Evolutionary conservation across 2,113 vertebrate species (phyloP).

Genomic region (Ploceus nigricollis): DNA sequence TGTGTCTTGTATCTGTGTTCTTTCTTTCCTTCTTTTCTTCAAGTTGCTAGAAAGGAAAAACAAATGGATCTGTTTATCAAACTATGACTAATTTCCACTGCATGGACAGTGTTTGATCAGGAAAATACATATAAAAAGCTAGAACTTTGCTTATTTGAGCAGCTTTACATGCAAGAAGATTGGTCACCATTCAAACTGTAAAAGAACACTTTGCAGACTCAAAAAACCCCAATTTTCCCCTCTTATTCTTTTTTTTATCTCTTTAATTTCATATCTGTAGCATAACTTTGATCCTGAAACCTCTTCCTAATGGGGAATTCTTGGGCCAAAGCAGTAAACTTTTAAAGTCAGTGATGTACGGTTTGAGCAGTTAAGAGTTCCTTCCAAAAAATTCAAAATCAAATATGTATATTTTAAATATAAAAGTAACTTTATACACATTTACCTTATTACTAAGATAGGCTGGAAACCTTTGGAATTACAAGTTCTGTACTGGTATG

Average conservation of each 20-base stretch:
- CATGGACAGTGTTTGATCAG: not conserved
- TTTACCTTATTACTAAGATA: not conserved
- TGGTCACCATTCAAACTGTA: not conserved
- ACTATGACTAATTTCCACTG: not conserved
- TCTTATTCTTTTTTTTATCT: not conserved
- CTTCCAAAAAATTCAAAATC: not conserved
- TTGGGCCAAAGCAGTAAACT: not conserved
- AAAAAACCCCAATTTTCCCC: accelerated
- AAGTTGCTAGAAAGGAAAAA: not conserved
- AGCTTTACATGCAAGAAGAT: not conserved
- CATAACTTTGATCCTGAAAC: not conserved
- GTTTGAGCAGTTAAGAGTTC: not conserved
- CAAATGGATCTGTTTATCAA: not conserved
- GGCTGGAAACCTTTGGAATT: not conserved
- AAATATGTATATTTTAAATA: not conserved
- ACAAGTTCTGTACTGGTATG: not conserved
- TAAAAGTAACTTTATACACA: not conserved
- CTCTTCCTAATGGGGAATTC: not conserved
- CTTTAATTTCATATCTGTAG: not conserved
- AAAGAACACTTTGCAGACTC: not conserved
- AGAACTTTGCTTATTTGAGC: not conserved
- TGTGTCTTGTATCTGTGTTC: not conserved
- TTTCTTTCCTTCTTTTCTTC: not conserved
- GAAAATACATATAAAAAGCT: not conserved
- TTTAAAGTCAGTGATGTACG: not conserved